These are phyloP conservation scores for Linyphia triangularis DNA, from an alignment of 2,888 invertebrate species.

Conservation along the genomic window DNA sequence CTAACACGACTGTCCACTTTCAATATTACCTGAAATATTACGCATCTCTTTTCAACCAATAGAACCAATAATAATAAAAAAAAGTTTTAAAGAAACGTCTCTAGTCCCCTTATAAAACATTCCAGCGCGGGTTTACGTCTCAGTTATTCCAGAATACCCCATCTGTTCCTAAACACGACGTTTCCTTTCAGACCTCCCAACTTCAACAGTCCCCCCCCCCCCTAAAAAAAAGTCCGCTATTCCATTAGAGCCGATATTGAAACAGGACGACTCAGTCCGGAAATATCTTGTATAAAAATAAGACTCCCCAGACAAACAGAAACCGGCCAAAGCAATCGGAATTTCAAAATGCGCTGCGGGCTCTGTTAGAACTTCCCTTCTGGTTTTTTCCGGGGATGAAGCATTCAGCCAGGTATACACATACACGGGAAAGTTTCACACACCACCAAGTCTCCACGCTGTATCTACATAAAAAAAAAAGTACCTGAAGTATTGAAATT, in stretches of 20 bases:
- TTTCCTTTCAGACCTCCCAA: background rate
- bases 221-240: constrained; percentile 3
- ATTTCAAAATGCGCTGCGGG: constrained; percentile 58
- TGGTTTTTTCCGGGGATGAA: background rate
- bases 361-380: background rate
- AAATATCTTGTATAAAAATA: constrained; percentile 42
- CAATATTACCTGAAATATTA: too few species aligned
- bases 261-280: constrained; percentile 32
- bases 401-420: constrained; percentile 41
- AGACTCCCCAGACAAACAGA: constrained; percentile 29
- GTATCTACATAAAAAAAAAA: background rate
- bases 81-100: too few species aligned
- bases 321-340: constrained; percentile 57
- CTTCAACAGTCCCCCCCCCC: background rate
- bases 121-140: constrained; percentile 21
- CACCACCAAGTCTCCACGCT: constrained; percentile 9
- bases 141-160: constrained; percentile 6
- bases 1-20: too few species aligned
- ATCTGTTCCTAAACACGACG: background rate
- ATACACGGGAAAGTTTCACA: constrained; percentile 50
- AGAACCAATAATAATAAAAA: too few species aligned
- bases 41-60: too few species aligned
- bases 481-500: constrained; percentile 51
- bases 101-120: background rate
- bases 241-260: constrained; percentile 46